phyloP scores from a whole-genome alignment of 1,140 invertebrate species.

The Ericerus pela region DNA sequence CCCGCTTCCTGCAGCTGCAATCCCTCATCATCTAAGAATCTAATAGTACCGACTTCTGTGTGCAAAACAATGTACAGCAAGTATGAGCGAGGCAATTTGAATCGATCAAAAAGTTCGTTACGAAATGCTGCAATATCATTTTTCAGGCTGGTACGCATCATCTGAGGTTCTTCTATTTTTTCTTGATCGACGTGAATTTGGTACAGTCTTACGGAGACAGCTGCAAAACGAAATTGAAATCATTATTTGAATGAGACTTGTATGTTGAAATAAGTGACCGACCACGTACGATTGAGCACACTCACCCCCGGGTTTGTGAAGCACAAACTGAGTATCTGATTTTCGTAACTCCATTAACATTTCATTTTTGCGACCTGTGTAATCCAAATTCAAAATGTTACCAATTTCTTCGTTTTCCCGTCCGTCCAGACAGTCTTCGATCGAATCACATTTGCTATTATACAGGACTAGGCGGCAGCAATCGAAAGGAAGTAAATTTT shows the following conservation, averaged over 20 bases:
- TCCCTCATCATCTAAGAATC: background rate
- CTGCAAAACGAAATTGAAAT: conserved; percentile 27
- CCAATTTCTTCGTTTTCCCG: conserved; percentile 37
- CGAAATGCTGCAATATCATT: conserved; percentile 46
- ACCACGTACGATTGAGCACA: too few relatives aligned
- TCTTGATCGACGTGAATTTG: conserved; percentile 43
- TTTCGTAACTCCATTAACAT: conserved; percentile 51
- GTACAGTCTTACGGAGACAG: conserved; percentile 45
- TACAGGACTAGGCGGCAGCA: conserved; percentile 60
- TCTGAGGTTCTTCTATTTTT: conserved; percentile 44
- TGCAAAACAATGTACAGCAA: background rate
- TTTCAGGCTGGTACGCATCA: conserved; percentile 39
- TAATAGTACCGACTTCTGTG: background rate
- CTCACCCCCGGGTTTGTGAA: conserved; percentile 45
- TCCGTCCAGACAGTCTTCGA: conserved; percentile 54
- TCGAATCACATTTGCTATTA: conserved; percentile 45
- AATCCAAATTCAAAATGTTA: conserved; percentile 37
- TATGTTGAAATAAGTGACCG: background rate
- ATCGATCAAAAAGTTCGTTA: conserved; percentile 24
- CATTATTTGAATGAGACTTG: conserved; percentile 5
- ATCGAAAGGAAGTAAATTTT: conserved; percentile 40
- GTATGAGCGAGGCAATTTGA: conserved; percentile 14
- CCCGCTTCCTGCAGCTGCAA: background rate
- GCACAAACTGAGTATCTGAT: conserved; percentile 46
- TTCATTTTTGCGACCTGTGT: conserved; percentile 40